Conservation (phyloP, 2,888 invertebrate genomes). For the Pristionchus fissidentatus region DNA sequence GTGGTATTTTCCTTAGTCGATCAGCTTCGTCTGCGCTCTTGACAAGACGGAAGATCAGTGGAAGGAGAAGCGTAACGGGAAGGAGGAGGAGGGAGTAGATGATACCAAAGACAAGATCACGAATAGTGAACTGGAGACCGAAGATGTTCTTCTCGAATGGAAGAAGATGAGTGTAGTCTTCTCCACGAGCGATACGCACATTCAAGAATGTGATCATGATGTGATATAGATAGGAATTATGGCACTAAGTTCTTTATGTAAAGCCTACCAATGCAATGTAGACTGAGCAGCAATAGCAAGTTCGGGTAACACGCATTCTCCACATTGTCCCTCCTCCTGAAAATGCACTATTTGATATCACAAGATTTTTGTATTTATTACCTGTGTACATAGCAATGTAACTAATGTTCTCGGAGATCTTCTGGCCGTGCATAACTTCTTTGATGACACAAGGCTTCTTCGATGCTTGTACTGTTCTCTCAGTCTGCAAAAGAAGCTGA, state of each 20-base stretch:
- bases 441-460: not conserved
- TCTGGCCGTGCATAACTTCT: not conserved
- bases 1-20: not conserved
- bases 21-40: constrained; percentile 13
- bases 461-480: not conserved
- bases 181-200: not conserved
- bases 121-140: constrained; percentile 28
- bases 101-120: constrained; percentile 25
- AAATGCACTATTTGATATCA: not conserved
- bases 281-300: not conserved
- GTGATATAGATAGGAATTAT: not conserved
- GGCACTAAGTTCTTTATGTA: not conserved
- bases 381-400: constrained; percentile 47
- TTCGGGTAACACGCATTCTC: constrained; percentile 19
- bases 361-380: not conserved
- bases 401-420: constrained; percentile 28
- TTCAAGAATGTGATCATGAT: constrained; percentile 26
- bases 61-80: not conserved
- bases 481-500: constrained; percentile 40
- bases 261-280: not conserved
- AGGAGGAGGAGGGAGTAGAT: constrained; percentile 11
- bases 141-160: constrained; percentile 34
- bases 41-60: not conserved
- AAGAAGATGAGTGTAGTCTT: constrained; percentile 12
- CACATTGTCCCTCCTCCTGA: constrained; percentile 40